Evolutionary conservation across 2,888 invertebrate genomes (phyloP), one percentile per base, ranked within the genome.

Genomic region (Orthosia cruda): DNA sequence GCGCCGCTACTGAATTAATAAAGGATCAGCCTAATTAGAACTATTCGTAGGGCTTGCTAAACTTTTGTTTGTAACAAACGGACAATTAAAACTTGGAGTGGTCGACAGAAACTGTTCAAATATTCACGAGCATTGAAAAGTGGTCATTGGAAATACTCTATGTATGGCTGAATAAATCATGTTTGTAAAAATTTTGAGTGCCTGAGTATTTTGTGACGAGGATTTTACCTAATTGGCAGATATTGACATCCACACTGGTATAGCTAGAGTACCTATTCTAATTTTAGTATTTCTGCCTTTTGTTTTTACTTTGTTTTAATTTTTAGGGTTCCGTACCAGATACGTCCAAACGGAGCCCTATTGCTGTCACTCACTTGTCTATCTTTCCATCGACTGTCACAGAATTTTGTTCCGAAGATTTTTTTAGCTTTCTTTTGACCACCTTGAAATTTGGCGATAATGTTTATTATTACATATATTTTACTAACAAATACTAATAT

Each of bases 21-120:
- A 67, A 18, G 20, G n/a, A 66, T 54, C 20, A 58, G 11, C 12
- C 65, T 49, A 40, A 83, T 77, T 83, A 70, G 15, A 77, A 62
- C 61, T 55, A 64, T 65, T 62, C 54, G 61, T 49, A 54, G 57
- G 7, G 9, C 49, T 70, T 40, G 52, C 57, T 32, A 15, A 83
- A 79, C 54, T 69, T 59, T 64, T 23, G 54, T 57, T 62, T 20
- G 20, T 45, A 57, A 40, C 47, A 20, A 78, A 69, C 20, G 57
- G 26, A 65, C 20, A n/a, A 71, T 83, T 71, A 54, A 32, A 63
- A 70, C 52, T 82, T 52, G 23, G 61, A 32, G 52, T 52, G n/a
- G 52, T 55, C n/a, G 52, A 64, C 59, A 45, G 40, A 47, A 32
- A 54, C 32, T 57, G 50, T 54, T 78, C 16, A 83, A 79, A 63